phyloP scores from a whole-genome alignment of 2,888 invertebrate species.

The Osedax frankpressi region DNA sequence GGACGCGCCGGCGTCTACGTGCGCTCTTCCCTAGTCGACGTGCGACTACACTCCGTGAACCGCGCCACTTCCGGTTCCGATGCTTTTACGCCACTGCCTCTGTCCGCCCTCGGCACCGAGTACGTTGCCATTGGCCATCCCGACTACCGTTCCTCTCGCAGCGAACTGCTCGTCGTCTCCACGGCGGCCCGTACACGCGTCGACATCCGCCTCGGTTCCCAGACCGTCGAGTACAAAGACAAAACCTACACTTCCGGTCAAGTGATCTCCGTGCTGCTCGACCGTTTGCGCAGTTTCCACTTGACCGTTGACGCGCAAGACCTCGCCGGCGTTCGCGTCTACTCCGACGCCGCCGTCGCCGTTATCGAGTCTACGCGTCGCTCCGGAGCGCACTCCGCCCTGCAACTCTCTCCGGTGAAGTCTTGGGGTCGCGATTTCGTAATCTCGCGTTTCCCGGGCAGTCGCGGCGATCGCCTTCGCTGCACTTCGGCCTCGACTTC shows the following conservation, averaged over 20 bases:
- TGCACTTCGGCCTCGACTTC: background rate
- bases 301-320: background rate
- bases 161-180: background rate
- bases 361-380: background rate
- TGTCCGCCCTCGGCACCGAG: background rate
- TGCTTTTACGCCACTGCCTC: background rate
- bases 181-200: background rate
- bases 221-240: background rate
- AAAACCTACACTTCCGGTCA: background rate
- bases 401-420: background rate
- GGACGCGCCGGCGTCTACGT: background rate
- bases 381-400: background rate
- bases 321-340: background rate
- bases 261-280: background rate
- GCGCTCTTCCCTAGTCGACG: background rate
- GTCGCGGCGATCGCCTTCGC: background rate
- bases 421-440: background rate
- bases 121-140: background rate
- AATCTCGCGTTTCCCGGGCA: background rate
- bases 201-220: background rate
- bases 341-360: background rate
- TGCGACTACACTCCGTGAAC: background rate
- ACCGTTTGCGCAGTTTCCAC: background rate
- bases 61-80: background rate
- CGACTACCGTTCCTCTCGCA: background rate